Evolutionary conservation across 2,797 vertebrate genomes (phyloP), one percentile per base, ranked within the genome.

Genomic region (Ptychobarbus kaznakovi): DNA sequence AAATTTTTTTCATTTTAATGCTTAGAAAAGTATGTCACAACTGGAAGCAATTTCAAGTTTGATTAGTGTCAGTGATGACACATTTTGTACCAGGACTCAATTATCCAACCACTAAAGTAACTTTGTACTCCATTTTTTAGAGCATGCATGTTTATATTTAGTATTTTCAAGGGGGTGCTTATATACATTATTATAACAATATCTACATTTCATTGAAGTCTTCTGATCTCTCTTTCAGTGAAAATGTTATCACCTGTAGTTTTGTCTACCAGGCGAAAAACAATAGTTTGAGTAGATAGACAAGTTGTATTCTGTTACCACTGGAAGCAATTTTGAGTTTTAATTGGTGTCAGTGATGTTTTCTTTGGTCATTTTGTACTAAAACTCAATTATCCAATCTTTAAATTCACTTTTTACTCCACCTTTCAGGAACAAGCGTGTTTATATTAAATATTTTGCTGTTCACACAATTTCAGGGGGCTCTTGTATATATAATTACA

Each of bases 111-210:
- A 25, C 22, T 11, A 65, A 25, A 28, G n/a, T 65, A n/a, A 65
- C 42, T 40, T 22, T 49, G 28, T 65, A 76, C 32, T 15, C 6
- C n/a, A 56, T 69, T 77, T n/a, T 44, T 51, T 6, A 77, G 20
- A 82, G 61, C 7, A 11, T 11, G 42, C 53, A 11, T 15, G 65
- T 66, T 89, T 38, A 68, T 20, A 18, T 68, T 68, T 18, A 68
- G 11, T 20, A 38, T 22, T 20, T 40, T 69, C 32, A 32, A 32
- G 16, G 25, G 4, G 25, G 6, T 6, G 5, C 25, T 35, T 38
- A 16, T 18, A 32, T 68, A 18, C 35, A 68, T 68, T 35, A 1
- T 38, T 68, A 68, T 32, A 68, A 6, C 32, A 38, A 35, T 68
- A 68, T 38, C 32, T 68, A 42, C 44, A 51, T 6, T 74, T 49